Conservation (phyloP, 1,140 invertebrate genomes). For the Drosophila nebulosa region DNA sequence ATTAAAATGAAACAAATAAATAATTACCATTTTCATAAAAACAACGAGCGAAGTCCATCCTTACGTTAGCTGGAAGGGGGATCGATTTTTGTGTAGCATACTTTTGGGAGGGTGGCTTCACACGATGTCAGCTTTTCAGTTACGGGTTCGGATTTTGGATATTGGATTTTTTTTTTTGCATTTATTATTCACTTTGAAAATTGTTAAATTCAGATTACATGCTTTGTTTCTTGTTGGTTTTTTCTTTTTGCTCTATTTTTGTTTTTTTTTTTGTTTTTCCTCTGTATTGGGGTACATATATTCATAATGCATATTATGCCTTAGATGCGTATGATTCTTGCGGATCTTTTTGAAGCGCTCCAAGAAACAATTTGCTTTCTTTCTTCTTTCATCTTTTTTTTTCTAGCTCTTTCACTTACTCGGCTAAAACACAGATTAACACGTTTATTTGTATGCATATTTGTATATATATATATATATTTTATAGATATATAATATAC, state of each 20-base stretch:
- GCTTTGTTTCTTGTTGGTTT: slow-evolving; percentile 55
- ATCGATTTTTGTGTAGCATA: no score
- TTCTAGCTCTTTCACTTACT: slow-evolving; percentile 59
- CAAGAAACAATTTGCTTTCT: slow-evolving; percentile 13
- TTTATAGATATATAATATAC: slow-evolving; percentile 8
- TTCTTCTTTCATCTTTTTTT: slow-evolving; percentile 19
- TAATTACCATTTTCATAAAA: not conserved
- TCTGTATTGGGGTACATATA: slow-evolving; percentile 44
- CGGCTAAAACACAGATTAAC: slow-evolving; percentile 78
- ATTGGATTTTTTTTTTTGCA: slow-evolving; percentile 63
- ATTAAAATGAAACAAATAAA: not conserved
- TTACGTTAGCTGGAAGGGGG: no score
- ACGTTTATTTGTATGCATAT: slow-evolving; percentile 66
- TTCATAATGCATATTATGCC: slow-evolving; percentile 37
- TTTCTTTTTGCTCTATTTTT: slow-evolving; percentile 52
- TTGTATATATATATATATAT: slow-evolving; percentile 30
- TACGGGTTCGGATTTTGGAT: not conserved
- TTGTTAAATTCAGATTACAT: slow-evolving; percentile 77
- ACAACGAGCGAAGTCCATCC: no score
- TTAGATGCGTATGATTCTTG: slow-evolving; percentile 22
- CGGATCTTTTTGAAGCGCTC: slow-evolving; percentile 7
- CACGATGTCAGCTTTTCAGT: not conserved
- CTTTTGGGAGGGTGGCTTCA: not conserved
- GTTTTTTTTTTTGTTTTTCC: slow-evolving; percentile 42
- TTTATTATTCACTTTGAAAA: slow-evolving; percentile 77